A percentile compares a stretch with the other conserved stretches of the same genome.
These are phyloP conservation scores for Lepus americanus DNA, from an alignment of 2,113 vertebrate species.

Conservation along the genomic window DNA sequence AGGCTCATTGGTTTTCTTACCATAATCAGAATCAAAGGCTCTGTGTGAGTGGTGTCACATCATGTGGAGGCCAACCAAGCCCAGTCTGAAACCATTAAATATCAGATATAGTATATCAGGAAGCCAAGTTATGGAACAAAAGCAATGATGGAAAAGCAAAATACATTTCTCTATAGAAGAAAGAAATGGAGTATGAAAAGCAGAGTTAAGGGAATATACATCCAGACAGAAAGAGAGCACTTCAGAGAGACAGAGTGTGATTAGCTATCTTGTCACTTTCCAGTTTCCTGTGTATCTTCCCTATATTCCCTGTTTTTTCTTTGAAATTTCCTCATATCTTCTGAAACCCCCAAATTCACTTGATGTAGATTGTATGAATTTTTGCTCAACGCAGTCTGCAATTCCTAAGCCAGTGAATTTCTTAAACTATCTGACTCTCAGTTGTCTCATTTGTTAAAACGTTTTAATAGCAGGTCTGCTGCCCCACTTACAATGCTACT, in stretches of 20 bases:
- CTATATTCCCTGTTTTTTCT: background rate
- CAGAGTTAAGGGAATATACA: background rate
- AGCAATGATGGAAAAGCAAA: background rate
- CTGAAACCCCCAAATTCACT: background rate
- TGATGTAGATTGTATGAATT: background rate
- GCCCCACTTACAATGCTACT: background rate
- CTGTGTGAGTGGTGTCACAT: background rate
- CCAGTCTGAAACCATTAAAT: background rate
- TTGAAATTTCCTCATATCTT: background rate
- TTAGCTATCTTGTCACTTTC: background rate
- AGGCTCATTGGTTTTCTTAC: background rate
- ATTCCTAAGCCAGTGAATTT: background rate
- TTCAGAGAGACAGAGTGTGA: background rate
- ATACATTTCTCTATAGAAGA: background rate
- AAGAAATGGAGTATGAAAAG: constrained; percentile 14
- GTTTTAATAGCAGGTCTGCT: background rate
- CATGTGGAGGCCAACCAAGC: constrained; percentile 1
- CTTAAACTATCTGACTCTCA: background rate
- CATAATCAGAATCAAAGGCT: constrained; percentile 10
- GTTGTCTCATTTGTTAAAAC: constrained; percentile 36
- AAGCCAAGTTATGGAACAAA: background rate
- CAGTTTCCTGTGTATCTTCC: background rate
- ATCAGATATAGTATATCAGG: background rate
- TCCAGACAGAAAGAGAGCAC: background rate
- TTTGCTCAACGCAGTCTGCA: background rate